A percentile compares a stretch with the other conserved stretches of the same genome.
phyloP scores from a whole-genome alignment of 2,113 vertebrate species.

The Planiliza haematocheilus region DNA sequence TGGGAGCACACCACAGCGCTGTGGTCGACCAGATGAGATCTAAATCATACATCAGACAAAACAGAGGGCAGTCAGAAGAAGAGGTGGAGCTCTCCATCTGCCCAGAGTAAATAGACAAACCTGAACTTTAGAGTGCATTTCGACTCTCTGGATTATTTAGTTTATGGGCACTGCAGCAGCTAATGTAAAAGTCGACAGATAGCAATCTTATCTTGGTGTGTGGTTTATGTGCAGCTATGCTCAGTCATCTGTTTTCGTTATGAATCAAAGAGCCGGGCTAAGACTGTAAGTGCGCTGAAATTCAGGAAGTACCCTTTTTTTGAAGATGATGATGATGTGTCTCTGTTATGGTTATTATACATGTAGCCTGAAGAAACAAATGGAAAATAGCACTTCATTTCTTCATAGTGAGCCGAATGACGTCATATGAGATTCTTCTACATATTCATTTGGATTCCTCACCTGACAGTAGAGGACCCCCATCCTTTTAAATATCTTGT shows the following conservation, averaged over 20 bases:
- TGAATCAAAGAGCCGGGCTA: conserved; percentile 11
- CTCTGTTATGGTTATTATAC: neutral
- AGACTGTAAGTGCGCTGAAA: conserved; percentile 8
- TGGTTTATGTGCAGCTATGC: conserved; percentile 16
- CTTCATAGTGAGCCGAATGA: no score
- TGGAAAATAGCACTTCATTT: neutral
- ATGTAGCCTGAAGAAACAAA: conserved; percentile 4
- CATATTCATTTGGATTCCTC: no score
- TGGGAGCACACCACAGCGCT: conserved; percentile 26
- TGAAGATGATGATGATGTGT: conserved; percentile 22
- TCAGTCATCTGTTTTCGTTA: conserved; percentile 15
- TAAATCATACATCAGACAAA: conserved; percentile 49
- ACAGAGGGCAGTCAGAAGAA: conserved; percentile 13
- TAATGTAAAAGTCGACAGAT: conserved; percentile 47
- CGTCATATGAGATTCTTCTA: no score
- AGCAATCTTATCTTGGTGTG: conserved; percentile 38
- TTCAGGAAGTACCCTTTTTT: conserved; percentile 20
- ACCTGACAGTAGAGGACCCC: no score
- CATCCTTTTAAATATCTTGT: neutral
- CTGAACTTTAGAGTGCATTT: conserved; percentile 30
- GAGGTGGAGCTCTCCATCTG: conserved; percentile 25
- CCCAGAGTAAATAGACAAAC: conserved; percentile 59
- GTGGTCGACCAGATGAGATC: conserved; percentile 32
- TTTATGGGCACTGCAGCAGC: conserved; percentile 21
- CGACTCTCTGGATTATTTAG: conserved; percentile 35